Evolutionary conservation across 1,140 invertebrate genomes (phyloP), one percentile per base, ranked within the genome.

Genomic region (Sinella curviseta): DNA sequence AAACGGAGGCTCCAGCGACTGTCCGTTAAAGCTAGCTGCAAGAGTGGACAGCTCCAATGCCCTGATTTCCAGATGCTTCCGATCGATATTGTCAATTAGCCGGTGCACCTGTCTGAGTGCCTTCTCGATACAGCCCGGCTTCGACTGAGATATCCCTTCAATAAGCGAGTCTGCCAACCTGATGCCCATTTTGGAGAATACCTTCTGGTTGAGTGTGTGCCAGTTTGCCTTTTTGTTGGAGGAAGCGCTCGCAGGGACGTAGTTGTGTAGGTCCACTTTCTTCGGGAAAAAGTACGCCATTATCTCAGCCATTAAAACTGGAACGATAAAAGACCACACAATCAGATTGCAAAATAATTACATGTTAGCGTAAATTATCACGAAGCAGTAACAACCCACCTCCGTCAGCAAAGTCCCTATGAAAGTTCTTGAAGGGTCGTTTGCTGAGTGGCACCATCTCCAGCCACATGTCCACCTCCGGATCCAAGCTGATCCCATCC

Each of bases 161-260:
- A 80, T 80, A 0, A 74, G 17, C 17, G 57, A 39, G 26, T 78
- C 73, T 14, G 55, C 55, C 20, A 80, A 57, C 17, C 36, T 60
- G 36, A 82, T 78, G 4, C 65, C 77, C 26, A 70, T 30, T 65
- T 77, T 82, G 1, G 74, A 33, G 54, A 82, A 67, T 16, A 80
- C 81, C 78, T 79, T 80, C 16, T 77, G 60, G 54, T 80, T 82
- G 20, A 82, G 35, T 8, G 48, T 70, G 20, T 35, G 33, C 81
- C 81, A 82, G 31, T 82, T 82, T 14, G 31, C 35, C 60, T 74
- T 80, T 54, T 82, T 82, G 14, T 39, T 33, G 14, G 74, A 35
- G 28, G 57, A 48, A 0, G 77, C 76, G 54, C 57, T 78, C 0
- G 77, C 78, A 31, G 73, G 73, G 14, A 76, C 65, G 74, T 80